Percentiles rank a stretch among this genome's conserved stretches.
Evolutionary conservation across 2,113 vertebrate genomes (phyloP).

Genomic region (Mobula hypostoma): DNA sequence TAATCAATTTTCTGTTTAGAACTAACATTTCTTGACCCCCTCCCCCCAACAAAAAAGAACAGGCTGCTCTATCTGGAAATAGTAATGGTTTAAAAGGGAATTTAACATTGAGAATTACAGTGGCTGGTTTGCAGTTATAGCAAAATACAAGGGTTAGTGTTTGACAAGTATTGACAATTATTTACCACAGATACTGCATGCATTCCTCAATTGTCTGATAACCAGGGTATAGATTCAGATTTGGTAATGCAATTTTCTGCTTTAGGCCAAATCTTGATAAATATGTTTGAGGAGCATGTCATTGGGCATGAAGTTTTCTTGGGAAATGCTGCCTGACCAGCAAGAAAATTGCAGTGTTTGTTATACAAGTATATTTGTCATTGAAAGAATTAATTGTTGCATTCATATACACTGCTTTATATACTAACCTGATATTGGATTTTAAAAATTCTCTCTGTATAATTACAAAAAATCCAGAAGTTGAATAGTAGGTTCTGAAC

Average conservation of each 20-base stretch:
- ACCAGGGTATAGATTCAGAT: not conserved
- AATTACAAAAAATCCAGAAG: not conserved
- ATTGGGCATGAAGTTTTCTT: not conserved
- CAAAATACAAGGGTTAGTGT: not conserved
- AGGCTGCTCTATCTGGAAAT: not conserved
- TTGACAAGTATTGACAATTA: not conserved
- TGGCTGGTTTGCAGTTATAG: not conserved
- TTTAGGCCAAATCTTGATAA: not conserved
- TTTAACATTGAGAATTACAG: not conserved
- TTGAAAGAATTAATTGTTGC: not conserved
- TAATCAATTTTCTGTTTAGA: slow-evolving; percentile 41
- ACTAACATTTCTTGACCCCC: not conserved
- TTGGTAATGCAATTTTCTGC: not conserved
- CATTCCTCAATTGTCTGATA: not conserved
- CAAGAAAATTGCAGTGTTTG: not conserved
- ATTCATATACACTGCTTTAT: not conserved
- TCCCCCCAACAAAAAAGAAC: too few species aligned
- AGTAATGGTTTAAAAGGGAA: not conserved
- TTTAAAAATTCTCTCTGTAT: not conserved
- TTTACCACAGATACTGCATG: not conserved
- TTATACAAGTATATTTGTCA: not conserved
- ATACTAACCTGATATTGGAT: not conserved
- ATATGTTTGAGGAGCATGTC: too few species aligned
- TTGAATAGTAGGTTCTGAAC: not conserved
- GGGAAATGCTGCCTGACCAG: not conserved